Conservation (phyloP, 2,113 vertebrate species). For the Hippocampus barbouri region DNA sequence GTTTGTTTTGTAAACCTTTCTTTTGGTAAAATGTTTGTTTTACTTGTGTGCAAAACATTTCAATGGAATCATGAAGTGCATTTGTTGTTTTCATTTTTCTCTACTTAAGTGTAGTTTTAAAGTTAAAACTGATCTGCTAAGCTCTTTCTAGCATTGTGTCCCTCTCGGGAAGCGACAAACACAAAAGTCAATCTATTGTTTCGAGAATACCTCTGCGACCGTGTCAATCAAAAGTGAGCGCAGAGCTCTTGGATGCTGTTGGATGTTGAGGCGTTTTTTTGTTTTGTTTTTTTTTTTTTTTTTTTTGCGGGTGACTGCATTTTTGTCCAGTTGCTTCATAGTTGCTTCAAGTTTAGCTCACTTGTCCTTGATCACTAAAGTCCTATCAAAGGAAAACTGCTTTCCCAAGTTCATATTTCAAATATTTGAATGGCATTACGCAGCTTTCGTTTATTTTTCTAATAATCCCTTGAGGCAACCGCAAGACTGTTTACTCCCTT, state of each 20-base stretch:
- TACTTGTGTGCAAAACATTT: too few relatives aligned
- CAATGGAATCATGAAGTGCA: too few relatives aligned
- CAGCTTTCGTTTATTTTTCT: constrained; percentile 66
- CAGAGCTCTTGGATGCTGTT: not conserved
- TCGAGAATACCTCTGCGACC: too few relatives aligned
- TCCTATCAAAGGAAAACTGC: constrained; percentile 37
- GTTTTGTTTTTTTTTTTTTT: not conserved
- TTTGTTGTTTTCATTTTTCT: too few relatives aligned
- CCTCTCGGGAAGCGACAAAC: too few relatives aligned
- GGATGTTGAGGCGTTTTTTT: not conserved
- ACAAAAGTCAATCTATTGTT: too few relatives aligned
- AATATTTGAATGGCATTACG: constrained; percentile 63
- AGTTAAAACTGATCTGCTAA: too few relatives aligned
- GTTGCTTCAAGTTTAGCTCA: constrained; percentile 33
- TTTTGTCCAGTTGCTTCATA: constrained; percentile 1
- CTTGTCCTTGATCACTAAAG: constrained; percentile 49
- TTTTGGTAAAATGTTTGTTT: too few relatives aligned
- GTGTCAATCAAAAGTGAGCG: not conserved
- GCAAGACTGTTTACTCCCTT: constrained; percentile 64
- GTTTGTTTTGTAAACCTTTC: too few relatives aligned
- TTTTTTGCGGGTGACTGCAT: not conserved
- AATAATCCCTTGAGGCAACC: constrained; percentile 62
- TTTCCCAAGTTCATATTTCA: constrained; percentile 64
- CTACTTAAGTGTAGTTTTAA: too few relatives aligned
- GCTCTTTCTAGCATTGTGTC: too few relatives aligned